phyloP scores from a whole-genome alignment of 2,113 vertebrate genomes.

The Uropsilus gracilis region DNA sequence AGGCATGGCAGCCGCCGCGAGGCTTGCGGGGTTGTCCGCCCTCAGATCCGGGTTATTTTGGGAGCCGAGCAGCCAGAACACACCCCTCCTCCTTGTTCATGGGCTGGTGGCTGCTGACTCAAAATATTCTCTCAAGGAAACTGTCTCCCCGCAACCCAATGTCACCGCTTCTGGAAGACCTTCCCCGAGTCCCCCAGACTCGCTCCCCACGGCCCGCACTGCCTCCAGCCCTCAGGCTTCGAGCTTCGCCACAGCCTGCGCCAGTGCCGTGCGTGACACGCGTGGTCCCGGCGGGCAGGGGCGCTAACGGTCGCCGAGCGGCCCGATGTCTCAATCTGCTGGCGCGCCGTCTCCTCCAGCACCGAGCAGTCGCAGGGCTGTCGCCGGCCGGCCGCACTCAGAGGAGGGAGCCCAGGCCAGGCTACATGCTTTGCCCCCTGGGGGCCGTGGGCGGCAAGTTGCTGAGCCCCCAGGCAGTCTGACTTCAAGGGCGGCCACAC shows the following conservation, averaged over 20 bases:
- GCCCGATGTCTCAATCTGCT: background rate
- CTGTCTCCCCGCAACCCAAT: background rate
- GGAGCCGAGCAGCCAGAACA: slow-evolving; percentile 29
- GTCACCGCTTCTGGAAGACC: background rate
- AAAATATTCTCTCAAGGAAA: slow-evolving; percentile 72
- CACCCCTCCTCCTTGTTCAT: background rate
- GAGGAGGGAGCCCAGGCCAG: background rate
- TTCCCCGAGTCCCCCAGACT: background rate
- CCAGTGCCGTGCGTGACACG: no score
- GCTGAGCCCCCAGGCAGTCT: background rate
- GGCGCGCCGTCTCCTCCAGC: background rate
- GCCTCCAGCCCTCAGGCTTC: background rate
- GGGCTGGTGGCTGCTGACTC: slow-evolving; percentile 13
- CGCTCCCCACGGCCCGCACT: background rate
- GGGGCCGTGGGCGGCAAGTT: background rate
- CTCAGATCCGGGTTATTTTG: slow-evolving; percentile 56
- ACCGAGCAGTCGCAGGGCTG: accelerated
- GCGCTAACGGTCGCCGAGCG: background rate
- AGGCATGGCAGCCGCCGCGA: background rate
- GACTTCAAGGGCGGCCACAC: background rate
- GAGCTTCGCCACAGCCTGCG: background rate
- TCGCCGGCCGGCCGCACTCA: background rate
- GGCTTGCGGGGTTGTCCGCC: slow-evolving; percentile 14
- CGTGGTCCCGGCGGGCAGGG: background rate
- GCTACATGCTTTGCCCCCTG: background rate